Percentiles rank a stretch among this genome's conserved stretches.
phyloP scores from a whole-genome alignment of 2,113 vertebrate species.

The Amphiprion ocellaris region DNA sequence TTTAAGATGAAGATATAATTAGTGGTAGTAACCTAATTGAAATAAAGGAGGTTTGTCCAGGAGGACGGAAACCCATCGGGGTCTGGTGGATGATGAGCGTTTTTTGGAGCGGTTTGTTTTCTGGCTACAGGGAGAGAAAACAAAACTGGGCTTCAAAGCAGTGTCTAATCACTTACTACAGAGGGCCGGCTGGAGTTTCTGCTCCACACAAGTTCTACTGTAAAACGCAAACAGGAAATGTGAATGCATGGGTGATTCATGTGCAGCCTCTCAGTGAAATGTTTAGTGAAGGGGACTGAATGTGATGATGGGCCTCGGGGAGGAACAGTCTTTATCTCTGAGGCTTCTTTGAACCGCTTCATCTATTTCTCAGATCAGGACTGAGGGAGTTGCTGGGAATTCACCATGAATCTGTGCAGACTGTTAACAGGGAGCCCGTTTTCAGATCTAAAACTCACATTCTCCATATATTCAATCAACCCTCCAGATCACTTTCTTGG shows the following conservation, averaged over 20 bases:
- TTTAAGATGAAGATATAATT: neutral
- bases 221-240: conserved; percentile 10
- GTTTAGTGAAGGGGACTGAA: conserved; percentile 23
- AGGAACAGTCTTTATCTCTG: conserved; percentile 5
- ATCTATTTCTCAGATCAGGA: conserved; percentile 12
- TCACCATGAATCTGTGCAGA: conserved; percentile 24
- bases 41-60: neutral
- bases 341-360: conserved; percentile 37
- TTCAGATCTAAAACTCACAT: neutral
- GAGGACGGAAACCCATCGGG: conserved; percentile 13
- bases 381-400: neutral
- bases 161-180: conserved; percentile 9
- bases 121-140: neutral
- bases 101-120: conserved; percentile 13
- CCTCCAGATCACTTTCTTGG: neutral
- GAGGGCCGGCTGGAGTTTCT: neutral
- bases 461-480: conserved; percentile 37
- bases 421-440: conserved; percentile 28
- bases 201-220: neutral
- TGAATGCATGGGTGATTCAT: neutral
- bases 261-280: conserved; percentile 8
- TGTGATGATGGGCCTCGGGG: conserved; percentile 21
- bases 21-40: conserved; percentile 11
- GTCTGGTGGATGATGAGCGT: neutral
- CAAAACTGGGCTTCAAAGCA: conserved; percentile 27